A percentile compares a stretch with the other conserved stretches of the same genome.
phyloP scores from a whole-genome alignment of 2,797 vertebrate species.

The Eutrigla gurnardus region DNA sequence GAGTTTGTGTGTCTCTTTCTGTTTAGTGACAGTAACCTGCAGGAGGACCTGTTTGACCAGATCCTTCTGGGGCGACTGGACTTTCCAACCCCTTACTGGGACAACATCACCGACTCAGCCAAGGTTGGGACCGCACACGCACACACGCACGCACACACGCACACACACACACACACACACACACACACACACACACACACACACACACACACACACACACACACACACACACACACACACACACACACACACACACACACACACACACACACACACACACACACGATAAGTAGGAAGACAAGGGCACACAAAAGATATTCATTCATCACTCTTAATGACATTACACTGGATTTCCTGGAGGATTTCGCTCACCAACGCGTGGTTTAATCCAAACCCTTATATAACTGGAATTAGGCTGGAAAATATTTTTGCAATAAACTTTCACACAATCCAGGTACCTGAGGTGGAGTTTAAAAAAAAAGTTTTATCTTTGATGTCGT shows the following conservation, averaged over 20 bases:
- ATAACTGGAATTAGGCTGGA: neutral
- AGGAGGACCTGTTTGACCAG: slow-evolving; percentile 98
- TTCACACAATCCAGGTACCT: too few relatives aligned
- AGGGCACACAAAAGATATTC: neutral
- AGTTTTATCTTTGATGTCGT: neutral
- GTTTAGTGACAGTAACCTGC: slow-evolving; percentile 92
- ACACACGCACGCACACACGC: slow-evolving; percentile 8
- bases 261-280: neutral
- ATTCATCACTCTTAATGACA: neutral
- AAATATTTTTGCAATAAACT: neutral
- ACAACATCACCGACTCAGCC: slow-evolving; percentile 93
- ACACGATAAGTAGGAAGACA: neutral
- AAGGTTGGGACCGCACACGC: slow-evolving; percentile 85
- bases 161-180: neutral
- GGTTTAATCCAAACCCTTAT: neutral
- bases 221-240: neutral
- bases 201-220: too few relatives aligned
- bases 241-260: neutral
- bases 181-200: neutral
- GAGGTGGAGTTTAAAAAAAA: too few relatives aligned
- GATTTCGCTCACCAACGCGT: neutral
- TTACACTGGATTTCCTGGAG: neutral
- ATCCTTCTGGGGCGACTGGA: slow-evolving; percentile 93
- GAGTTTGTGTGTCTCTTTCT: slow-evolving; percentile 8
- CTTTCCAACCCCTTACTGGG: slow-evolving; percentile 97